Evolutionary conservation across 2,888 invertebrate species (phyloP).

Genomic region (Ophion obscuratus): DNA sequence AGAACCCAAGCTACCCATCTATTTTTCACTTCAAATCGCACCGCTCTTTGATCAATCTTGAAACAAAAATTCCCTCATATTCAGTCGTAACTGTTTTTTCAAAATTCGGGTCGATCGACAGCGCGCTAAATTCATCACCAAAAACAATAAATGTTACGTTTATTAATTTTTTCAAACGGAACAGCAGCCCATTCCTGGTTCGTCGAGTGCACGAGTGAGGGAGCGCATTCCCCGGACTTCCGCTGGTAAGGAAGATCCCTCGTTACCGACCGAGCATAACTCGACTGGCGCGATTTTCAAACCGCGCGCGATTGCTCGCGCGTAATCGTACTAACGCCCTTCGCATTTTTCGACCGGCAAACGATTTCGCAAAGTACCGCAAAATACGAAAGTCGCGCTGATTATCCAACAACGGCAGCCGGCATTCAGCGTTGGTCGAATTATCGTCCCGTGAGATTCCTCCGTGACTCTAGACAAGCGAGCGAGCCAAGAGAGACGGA

Average conservation of each 20-base stretch:
- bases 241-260: background rate
- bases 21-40: no score
- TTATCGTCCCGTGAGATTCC: background rate
- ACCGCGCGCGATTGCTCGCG: no score
- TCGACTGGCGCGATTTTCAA: background rate
- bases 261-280: slow-evolving; percentile 4
- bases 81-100: no score
- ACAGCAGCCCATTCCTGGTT: background rate
- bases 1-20: no score
- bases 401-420: background rate
- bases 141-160: background rate
- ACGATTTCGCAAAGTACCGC: background rate
- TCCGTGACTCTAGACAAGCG: slow-evolving; percentile 33
- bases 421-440: background rate
- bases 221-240: background rate
- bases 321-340: background rate
- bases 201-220: background rate
- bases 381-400: background rate
- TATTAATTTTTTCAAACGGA: background rate
- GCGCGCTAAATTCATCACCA: background rate
- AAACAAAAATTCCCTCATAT: no score
- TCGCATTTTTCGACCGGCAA: background rate
- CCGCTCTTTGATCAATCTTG: no score
- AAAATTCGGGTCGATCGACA: background rate
- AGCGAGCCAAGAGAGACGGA: background rate